These are phyloP conservation scores for Arothron firmamentum DNA, from an alignment of 2,113 vertebrate genomes.

Conservation along the genomic window DNA sequence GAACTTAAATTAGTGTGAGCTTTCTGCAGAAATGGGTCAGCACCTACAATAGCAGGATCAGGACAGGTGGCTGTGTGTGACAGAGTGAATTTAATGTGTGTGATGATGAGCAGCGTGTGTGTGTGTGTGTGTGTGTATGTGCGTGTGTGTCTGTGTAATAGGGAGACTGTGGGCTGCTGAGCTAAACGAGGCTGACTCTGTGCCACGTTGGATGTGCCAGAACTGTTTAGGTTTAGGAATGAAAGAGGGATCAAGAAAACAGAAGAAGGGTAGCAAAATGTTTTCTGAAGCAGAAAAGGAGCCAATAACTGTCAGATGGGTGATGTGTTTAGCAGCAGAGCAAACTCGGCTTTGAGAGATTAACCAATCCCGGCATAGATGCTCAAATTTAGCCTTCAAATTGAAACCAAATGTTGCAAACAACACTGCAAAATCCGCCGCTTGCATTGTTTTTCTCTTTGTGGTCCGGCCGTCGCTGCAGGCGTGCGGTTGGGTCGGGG, in stretches of 20 bases:
- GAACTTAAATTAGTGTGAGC: conserved; percentile 67
- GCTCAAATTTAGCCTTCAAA: background rate
- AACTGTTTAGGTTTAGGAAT: conserved; percentile 26
- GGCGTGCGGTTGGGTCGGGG: conserved; percentile 8
- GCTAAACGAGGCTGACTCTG: conserved; percentile 36
- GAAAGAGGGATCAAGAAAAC: background rate
- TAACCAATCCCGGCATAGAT: background rate
- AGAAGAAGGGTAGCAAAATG: conserved; percentile 18
- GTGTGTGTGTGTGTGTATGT: conserved; percentile 36
- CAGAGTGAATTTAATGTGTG: conserved; percentile 23
- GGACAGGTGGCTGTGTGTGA: conserved; percentile 31
- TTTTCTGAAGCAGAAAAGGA: conserved; percentile 30
- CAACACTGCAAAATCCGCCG: background rate
- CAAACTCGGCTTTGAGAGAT: conserved; percentile 18
- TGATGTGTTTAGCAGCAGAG: conserved; percentile 26
- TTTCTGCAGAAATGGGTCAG: conserved; percentile 68
- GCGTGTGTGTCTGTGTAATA: conserved; percentile 27
- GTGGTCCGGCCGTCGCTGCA: conserved; percentile 8
- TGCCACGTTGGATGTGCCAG: conserved; percentile 26
- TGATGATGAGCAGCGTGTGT: conserved; percentile 25
- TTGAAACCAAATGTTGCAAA: conserved; percentile 2
- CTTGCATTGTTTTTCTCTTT: conserved; percentile 8
- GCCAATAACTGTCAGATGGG: conserved; percentile 37
- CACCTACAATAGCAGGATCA: conserved; percentile 58
- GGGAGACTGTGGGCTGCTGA: conserved; percentile 26